These are phyloP conservation scores for Agriopis aurantiaria DNA, from an alignment of 2,888 invertebrate species.

Conservation along the genomic window DNA sequence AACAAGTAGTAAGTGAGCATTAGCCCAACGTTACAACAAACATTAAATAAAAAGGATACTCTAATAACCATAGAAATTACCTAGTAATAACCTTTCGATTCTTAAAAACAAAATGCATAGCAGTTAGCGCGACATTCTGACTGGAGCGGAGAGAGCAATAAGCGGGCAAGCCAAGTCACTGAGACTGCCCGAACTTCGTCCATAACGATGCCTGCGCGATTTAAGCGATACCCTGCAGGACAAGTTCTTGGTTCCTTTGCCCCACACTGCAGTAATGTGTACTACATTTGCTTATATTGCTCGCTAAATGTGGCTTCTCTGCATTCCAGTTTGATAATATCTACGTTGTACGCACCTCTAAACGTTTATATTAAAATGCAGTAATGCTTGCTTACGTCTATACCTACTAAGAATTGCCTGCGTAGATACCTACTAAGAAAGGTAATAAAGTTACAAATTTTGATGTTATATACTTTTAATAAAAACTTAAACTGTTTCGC, in stretches of 20 bases:
- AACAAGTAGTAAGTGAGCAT: too few relatives aligned
- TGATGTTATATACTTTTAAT: too few relatives aligned
- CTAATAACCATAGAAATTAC: too few relatives aligned
- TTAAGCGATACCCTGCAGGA: slow-evolving; percentile 72
- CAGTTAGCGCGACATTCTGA: slow-evolving; percentile 55
- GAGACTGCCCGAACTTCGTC: slow-evolving; percentile 63
- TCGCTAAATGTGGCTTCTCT: slow-evolving; percentile 15
- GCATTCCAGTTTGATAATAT: slow-evolving; percentile 3
- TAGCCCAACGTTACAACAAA: too few relatives aligned
- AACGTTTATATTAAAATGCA: slow-evolving; percentile 4
- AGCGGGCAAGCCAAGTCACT: slow-evolving; percentile 56
- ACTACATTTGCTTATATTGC: slow-evolving; percentile 47
- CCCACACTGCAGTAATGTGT: slow-evolving; percentile 58
- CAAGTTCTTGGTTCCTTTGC: slow-evolving; percentile 64
- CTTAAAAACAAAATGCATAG: slow-evolving; percentile 53
- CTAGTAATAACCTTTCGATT: slow-evolving; percentile 16
- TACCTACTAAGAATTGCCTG: too few relatives aligned
- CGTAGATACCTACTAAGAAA: too few relatives aligned
- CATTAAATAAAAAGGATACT: not conserved
- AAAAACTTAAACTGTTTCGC: too few relatives aligned
- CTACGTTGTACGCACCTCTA: slow-evolving; percentile 2
- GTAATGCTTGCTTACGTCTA: not conserved
- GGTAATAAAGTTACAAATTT: too few relatives aligned
- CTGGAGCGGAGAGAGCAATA: slow-evolving; percentile 62
- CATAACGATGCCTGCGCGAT: slow-evolving; percentile 71